These are phyloP conservation scores for Nephrotoma flavescens DNA, from an alignment of 2,888 invertebrate genomes.

Conservation along the genomic window DNA sequence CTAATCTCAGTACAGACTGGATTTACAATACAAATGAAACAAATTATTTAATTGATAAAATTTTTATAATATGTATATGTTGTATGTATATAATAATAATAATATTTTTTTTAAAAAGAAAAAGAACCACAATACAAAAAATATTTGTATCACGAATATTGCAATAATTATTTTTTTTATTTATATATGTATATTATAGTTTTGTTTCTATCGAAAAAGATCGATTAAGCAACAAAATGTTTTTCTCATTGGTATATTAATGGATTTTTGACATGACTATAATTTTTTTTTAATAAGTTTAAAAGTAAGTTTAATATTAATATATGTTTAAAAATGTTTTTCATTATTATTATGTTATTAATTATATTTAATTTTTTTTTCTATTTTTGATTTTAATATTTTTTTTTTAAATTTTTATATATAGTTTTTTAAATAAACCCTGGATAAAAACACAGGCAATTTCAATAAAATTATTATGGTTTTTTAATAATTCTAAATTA, in stretches of 20 bases:
- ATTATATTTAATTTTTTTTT: background rate
- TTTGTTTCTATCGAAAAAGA: slow-evolving; percentile 2
- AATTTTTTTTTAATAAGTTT: background rate
- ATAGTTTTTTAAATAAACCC: background rate
- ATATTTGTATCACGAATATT: slow-evolving; percentile 5
- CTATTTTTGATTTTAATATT: background rate
- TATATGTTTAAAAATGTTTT: background rate
- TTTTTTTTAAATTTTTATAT: slow-evolving; percentile 1
- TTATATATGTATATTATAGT: background rate
- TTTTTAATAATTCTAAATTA: background rate
- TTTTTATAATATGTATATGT: background rate
- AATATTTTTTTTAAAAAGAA: background rate
- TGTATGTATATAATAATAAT: background rate
- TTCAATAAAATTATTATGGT: background rate
- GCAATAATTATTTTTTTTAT: background rate
- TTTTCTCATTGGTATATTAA: background rate
- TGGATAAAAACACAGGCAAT: slow-evolving; percentile 5
- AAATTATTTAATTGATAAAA: background rate
- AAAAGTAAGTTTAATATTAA: background rate
- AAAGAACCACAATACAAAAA: slow-evolving; percentile 6
- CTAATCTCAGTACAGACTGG: too few species aligned
- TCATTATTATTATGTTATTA: background rate
- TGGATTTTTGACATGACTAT: background rate
- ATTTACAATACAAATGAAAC: background rate
- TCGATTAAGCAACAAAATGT: slow-evolving; percentile 3